phyloP scores from a whole-genome alignment of 2,888 invertebrate species.

The Brenthis hecate region DNA sequence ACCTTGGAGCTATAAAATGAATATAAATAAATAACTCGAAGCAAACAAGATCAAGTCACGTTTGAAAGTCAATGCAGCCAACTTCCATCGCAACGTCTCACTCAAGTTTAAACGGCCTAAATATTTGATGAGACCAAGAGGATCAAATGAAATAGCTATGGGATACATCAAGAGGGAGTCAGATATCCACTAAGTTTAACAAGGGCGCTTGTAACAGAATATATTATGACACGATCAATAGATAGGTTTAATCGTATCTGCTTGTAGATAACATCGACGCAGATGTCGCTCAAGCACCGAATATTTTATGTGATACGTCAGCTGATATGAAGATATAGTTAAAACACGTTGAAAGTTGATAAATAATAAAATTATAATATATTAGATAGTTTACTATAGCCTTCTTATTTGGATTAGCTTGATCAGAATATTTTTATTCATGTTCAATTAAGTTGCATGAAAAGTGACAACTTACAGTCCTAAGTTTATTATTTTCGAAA shows the following conservation, averaged over 20 bases:
- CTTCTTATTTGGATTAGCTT: too few species aligned
- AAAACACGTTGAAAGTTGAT: neutral
- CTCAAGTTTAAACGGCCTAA: conserved; percentile 74
- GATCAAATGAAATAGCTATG: conserved; percentile 74
- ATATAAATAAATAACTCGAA: conserved; percentile 46
- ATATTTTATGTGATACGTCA: conserved; percentile 26
- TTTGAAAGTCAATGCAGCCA: conserved; percentile 55
- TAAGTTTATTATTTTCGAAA: too few species aligned
- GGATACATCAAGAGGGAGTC: conserved; percentile 60
- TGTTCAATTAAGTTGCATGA: too few species aligned
- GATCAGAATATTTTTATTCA: too few species aligned
- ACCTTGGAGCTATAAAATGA: conserved; percentile 39
- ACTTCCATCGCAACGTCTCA: conserved; percentile 59
- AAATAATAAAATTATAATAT: neutral
- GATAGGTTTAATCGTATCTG: conserved; percentile 49
- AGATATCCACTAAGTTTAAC: conserved; percentile 66
- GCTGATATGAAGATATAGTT: conserved; percentile 9
- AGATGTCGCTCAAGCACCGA: conserved; percentile 28
- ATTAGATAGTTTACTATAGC: too few species aligned
- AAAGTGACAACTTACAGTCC: too few species aligned
- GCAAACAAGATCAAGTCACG: conserved; percentile 49
- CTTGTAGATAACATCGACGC: conserved; percentile 39
- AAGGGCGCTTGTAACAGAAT: conserved; percentile 74
- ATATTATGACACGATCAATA: conserved; percentile 71
- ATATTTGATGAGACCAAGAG: conserved; percentile 77